Evolutionary conservation across 2,113 vertebrate genomes (phyloP).

Genomic region (Gallinago jamesoni): DNA sequence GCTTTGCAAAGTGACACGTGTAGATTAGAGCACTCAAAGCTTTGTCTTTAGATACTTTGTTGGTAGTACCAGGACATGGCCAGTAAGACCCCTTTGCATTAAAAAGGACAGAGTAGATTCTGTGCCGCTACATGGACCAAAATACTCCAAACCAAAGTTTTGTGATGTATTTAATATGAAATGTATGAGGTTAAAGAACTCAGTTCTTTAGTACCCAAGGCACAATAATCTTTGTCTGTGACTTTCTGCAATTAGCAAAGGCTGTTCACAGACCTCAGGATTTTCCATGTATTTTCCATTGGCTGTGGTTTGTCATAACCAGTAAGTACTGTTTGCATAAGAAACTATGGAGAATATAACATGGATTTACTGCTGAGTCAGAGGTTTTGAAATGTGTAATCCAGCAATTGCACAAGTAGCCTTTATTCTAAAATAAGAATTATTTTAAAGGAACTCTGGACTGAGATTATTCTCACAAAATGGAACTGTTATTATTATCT

Average conservation of each 20-base stretch:
- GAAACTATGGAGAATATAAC: background rate
- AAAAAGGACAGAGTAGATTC: background rate
- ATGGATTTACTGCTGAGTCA: background rate
- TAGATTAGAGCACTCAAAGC: background rate
- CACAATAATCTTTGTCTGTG: background rate
- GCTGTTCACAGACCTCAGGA: background rate
- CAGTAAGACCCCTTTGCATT: background rate
- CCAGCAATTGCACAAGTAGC: background rate
- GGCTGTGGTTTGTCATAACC: background rate
- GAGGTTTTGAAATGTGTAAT: background rate
- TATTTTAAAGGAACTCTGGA: background rate
- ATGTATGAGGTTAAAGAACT: background rate
- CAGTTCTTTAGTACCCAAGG: background rate
- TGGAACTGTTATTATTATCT: background rate
- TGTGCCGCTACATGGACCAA: background rate
- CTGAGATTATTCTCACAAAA: background rate
- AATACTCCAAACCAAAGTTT: background rate
- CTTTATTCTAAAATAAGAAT: background rate
- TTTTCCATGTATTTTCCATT: background rate
- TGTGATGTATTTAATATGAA: background rate
- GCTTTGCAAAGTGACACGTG: background rate
- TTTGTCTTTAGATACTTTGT: background rate
- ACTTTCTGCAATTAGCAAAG: background rate
- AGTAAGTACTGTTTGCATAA: background rate
- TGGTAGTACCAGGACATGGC: rapidly evolving